These are phyloP conservation scores for Pseudococcus longispinus DNA, from an alignment of 2,888 invertebrate genomes.

Conservation along the genomic window DNA sequence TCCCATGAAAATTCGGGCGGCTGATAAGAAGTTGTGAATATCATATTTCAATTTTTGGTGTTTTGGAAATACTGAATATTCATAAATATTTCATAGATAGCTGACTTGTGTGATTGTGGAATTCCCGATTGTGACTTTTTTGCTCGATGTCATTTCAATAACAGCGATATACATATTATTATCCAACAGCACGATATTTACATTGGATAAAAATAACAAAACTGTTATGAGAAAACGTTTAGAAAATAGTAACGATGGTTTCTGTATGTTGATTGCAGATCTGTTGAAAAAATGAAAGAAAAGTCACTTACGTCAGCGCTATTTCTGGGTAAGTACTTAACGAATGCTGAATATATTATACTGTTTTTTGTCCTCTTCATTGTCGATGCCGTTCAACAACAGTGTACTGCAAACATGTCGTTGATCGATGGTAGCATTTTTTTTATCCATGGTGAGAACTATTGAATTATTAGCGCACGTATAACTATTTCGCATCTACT, in stretches of 20 bases:
- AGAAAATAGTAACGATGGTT: not conserved
- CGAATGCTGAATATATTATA: too few species aligned
- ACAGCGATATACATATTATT: not conserved
- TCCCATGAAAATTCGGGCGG: not conserved
- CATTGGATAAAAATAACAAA: not conserved
- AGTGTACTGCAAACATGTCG: too few species aligned
- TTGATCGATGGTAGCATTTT: too few species aligned
- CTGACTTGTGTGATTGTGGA: not conserved
- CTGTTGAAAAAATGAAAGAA: too few species aligned
- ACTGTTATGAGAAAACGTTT: not conserved
- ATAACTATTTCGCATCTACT: too few species aligned
- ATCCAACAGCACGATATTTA: not conserved
- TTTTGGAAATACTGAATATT: not conserved
- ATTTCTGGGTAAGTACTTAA: too few species aligned
- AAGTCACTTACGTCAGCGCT: too few species aligned
- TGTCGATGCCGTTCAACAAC: too few species aligned
- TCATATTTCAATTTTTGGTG: not conserved
- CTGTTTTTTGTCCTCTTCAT: too few species aligned
- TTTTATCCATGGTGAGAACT: too few species aligned
- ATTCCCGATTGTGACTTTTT: not conserved
- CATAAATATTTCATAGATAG: not conserved
- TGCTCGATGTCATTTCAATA: not conserved
- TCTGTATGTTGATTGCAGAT: not conserved
- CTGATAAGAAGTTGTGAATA: not conserved
- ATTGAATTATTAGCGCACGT: too few species aligned